Evolutionary conservation across 2,113 vertebrate species (phyloP), one percentile per base, ranked within the genome.

Genomic region (Pionites leucogaster): DNA sequence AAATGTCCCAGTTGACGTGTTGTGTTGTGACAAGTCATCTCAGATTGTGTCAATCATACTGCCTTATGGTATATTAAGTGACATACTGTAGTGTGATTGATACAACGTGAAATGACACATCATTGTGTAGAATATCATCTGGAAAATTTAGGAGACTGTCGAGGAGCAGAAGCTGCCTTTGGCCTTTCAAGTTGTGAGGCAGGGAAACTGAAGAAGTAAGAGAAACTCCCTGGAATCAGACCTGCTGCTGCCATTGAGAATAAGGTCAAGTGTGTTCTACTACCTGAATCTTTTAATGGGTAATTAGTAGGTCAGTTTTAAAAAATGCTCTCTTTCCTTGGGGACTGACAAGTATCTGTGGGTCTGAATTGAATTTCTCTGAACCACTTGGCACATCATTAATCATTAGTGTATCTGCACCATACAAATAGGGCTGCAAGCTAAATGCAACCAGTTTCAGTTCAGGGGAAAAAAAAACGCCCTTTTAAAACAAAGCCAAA

Each of bases 71-170:
- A 89, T 91, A 96, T 89, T 97, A 97, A 97, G 82, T 97, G 97
- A 97, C 97, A 98, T 97, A 90, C 82, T 97, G 92, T 97, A 98
- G 96, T 96, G 96, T 97, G 97, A 98, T 97, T 97, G 97, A 98
- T 97, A 95, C 93, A 97, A 96, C 92, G 50, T 44, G 95, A 97
- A 96, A 96, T 97, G 97, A 96, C 98, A 98, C 85, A 95, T 95
- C 75, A 74, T 96, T 94, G 97, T 97, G 85, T 47, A 95, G 97
- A 97, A 97, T 97, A 97, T 97, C 96, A 98, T 97, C 96, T 96
- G 97, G 96, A 98, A 97, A 97, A 97, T 88, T 96, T 92, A 92
- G 94, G 94, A 94, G 96, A 86, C 74, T 95, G 47, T 83, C 5
- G 23, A 93, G 87, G 76, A 96, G 72, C 5, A 0, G 31, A 83